These are phyloP conservation scores for Sebastiscus tertius DNA, from an alignment of 2,797 vertebrate genomes.

Conservation along the genomic window DNA sequence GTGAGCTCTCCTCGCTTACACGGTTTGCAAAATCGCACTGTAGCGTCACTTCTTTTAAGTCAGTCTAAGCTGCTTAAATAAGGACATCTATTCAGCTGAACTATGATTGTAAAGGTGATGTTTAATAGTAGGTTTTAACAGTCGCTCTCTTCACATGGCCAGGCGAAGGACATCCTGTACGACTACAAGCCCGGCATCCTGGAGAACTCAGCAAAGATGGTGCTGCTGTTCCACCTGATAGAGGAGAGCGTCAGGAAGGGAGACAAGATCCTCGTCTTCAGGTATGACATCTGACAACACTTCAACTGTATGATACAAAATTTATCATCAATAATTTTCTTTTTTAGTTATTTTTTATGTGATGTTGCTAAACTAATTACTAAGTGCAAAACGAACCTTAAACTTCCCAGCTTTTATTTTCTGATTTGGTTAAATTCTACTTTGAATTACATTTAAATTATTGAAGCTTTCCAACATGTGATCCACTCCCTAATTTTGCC, in stretches of 20 bases:
- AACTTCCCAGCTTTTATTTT: too few relatives aligned
- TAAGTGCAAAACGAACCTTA: too few relatives aligned
- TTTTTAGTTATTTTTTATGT: not conserved
- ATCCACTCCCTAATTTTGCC: not conserved
- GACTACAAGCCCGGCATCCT: conserved; percentile 91
- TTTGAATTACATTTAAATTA: too few relatives aligned
- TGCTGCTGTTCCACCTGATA: conserved; percentile 94
- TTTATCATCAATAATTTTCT: not conserved
- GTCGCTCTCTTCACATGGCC: not conserved
- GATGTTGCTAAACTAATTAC: too few relatives aligned
- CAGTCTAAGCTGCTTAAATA: not conserved
- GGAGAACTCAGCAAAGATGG: conserved; percentile 98
- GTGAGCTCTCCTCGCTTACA: not conserved
- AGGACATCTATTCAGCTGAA: not conserved
- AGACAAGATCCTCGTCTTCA: conserved; percentile 97
- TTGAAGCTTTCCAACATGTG: too few relatives aligned
- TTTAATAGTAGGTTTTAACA: not conserved
- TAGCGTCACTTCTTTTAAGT: not conserved
- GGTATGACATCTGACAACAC: conserved; percentile 75
- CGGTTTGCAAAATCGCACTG: not conserved
- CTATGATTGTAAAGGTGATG: not conserved
- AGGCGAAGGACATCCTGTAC: conserved; percentile 95
- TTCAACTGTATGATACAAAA: not conserved
- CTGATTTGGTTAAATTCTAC: too few relatives aligned
- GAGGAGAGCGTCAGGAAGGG: conserved; percentile 93